phyloP scores from a whole-genome alignment of 2,888 invertebrate genomes.

The Margaritifera margaritifera region DNA sequence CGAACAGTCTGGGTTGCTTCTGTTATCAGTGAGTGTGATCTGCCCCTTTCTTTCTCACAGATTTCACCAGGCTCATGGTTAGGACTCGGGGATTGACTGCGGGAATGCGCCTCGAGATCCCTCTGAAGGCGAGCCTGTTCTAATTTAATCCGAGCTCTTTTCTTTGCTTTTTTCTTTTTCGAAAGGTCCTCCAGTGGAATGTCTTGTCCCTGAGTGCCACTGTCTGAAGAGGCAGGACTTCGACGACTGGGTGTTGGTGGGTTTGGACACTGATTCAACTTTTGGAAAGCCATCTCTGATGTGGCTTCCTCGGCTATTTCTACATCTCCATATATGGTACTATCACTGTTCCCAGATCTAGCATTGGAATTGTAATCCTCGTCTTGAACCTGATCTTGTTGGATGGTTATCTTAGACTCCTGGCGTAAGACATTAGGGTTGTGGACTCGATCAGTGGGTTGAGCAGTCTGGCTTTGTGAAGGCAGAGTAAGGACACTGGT shows the following conservation, averaged over 20 bases:
- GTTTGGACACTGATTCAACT: constrained; percentile 53
- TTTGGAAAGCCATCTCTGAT: constrained; percentile 65
- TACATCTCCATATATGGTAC: constrained; percentile 11
- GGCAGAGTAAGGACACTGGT: constrained; percentile 2
- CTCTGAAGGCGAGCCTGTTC: constrained; percentile 35
- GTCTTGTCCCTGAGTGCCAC: constrained; percentile 55
- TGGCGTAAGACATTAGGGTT: no score
- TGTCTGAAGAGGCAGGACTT: constrained; percentile 40
- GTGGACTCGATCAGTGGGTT: no score
- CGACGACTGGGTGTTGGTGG: constrained; percentile 25
- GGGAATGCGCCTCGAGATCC: constrained; percentile 30
- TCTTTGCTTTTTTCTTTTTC: constrained; percentile 39
- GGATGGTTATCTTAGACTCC: no score
- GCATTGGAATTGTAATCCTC: no score
- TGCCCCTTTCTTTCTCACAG: constrained; percentile 22
- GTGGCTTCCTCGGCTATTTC: constrained; percentile 65
- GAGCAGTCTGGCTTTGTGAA: no score
- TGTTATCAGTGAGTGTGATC: constrained; percentile 44
- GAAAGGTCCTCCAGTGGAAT: constrained; percentile 72
- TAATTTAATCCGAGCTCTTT: constrained; percentile 24
- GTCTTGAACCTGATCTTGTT: no score
- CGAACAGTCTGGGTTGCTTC: constrained; percentile 22
- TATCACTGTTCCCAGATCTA: no score
- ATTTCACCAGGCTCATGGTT: constrained; percentile 36
- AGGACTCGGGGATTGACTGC: constrained; percentile 60